Base-by-base conservation (phyloP, 2,888 invertebrate genomes). In the Tenthredo distinguenda region DNA sequence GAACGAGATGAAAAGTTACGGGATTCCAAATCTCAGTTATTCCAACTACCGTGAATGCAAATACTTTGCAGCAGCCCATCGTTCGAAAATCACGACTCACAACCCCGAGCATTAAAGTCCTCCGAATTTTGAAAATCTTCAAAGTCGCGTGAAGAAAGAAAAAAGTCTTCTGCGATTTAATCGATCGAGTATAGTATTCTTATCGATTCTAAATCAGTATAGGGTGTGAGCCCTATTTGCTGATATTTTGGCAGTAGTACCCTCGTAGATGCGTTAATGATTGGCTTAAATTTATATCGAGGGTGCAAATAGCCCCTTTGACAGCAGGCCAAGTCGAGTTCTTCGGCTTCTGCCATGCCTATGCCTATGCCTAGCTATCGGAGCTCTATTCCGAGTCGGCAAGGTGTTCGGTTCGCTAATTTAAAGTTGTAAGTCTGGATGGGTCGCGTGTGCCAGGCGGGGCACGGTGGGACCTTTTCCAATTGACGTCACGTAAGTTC, bases 401-500 rank as follows among this genome's bases (percentile, higher is more conserved):
- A 83, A 83, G 83, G 83, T 83, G 83, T 83, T 83, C 83, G 71
- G 65, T 83, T 83, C 83, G 83, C 83, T 83, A 83, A 83, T 83
- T 83, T 83, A 83, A 71, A 83, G 83, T 83, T 83, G 68, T 83
- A 71, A 71, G 83, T 83, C 68, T 83, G 83, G 83, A 68, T 40
- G 68, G 83, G 31, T 71, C 83, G 83, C 83, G 83, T 83, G 81
- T 81, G 81, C 81, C 81, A 81, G 81, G 81, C 81, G 85, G 85
- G 79, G 86, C 88, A 88, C 89, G 88, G 88, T 86, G 87, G 88
- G 91, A 91, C 92, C 92, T 93, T 93, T 93, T 93, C 92, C 93
- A 90, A 93, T 93, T 93, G 93, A 93, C 93, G 93, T 93, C 93
- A 93, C 91, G 89, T 91, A 88, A 89, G 89, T 88, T 79, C 76